Conservation (phyloP, 2,797 vertebrate species). For the Mormyrops attenuatus region DNA sequence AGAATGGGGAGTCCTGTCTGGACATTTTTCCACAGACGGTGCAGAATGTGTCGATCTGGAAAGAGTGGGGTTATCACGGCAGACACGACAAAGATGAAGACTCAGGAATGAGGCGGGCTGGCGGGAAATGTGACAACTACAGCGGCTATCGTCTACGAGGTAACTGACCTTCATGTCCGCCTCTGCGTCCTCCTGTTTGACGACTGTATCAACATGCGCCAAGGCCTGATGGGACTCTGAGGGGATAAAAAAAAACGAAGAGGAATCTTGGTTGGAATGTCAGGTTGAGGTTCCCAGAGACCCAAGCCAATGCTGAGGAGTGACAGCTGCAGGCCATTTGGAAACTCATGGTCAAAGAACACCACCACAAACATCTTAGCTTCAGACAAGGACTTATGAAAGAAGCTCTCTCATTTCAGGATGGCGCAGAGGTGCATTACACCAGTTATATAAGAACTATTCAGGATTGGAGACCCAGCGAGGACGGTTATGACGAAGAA, state of each 20-base stretch:
- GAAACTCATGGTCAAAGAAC: neutral
- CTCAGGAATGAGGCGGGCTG: neutral
- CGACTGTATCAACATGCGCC: neutral
- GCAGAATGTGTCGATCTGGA: conserved; percentile 20
- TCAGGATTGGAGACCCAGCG: neutral
- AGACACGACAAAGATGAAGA: neutral
- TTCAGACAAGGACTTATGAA: neutral
- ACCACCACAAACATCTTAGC: neutral
- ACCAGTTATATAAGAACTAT: neutral
- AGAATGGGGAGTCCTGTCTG: conserved; percentile 12
- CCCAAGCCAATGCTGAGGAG: neutral
- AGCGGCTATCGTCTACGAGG: neutral
- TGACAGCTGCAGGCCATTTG: neutral
- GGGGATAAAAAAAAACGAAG: neutral
- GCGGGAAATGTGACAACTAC: neutral
- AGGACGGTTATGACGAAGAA: neutral
- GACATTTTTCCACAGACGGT: conserved; percentile 19
- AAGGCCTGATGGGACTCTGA: conserved; percentile 8
- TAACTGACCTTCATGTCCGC: conserved; percentile 21
- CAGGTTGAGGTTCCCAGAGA: neutral
- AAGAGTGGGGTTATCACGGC: neutral
- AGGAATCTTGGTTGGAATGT: neutral
- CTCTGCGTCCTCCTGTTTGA: conserved; percentile 20
- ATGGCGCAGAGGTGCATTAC: neutral
- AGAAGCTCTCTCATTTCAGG: neutral